A percentile compares a stretch with the other conserved stretches of the same genome.
phyloP scores from a whole-genome alignment of 2,797 vertebrate species.

The Simalia tracyae region DNA sequence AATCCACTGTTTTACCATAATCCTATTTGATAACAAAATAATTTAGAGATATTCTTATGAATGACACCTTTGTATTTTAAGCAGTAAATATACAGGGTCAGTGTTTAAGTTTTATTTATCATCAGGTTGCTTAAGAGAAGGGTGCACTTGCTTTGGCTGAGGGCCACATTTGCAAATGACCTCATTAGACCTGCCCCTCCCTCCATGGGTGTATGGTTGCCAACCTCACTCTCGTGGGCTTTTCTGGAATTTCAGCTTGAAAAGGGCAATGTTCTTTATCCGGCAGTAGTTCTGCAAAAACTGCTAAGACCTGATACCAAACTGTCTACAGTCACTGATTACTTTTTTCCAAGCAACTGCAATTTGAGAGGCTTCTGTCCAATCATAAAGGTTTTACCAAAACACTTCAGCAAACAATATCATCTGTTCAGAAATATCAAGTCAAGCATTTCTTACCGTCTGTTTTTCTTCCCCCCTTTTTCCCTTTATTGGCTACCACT shows the following conservation, averaged over 20 bases:
- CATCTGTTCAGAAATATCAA: neutral
- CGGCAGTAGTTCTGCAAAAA: neutral
- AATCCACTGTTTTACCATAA: neutral
- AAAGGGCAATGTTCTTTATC: neutral
- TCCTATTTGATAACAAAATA: neutral
- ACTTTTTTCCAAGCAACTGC: neutral
- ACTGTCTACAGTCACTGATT: neutral
- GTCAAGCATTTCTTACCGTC: slow-evolving; percentile 41
- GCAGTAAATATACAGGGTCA: neutral
- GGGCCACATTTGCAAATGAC: too few species aligned
- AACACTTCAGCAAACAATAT: neutral
- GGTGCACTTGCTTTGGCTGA: neutral
- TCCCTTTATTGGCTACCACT: slow-evolving; percentile 70
- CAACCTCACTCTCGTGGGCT: neutral
- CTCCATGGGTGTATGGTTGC: neutral
- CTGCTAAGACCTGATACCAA: neutral
- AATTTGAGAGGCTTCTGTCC: neutral
- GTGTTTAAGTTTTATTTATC: neutral
- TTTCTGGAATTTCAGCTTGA: neutral
- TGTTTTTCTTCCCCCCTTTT: slow-evolving; percentile 72
- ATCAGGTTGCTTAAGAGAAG: neutral
- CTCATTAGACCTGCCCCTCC: neutral
- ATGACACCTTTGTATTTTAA: neutral
- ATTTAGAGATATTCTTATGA: neutral
- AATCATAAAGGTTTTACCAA: neutral